Evolutionary conservation across 2,113 vertebrate species (phyloP), one percentile per base, ranked within the genome.

Genomic region (Larimichthys polyactis): DNA sequence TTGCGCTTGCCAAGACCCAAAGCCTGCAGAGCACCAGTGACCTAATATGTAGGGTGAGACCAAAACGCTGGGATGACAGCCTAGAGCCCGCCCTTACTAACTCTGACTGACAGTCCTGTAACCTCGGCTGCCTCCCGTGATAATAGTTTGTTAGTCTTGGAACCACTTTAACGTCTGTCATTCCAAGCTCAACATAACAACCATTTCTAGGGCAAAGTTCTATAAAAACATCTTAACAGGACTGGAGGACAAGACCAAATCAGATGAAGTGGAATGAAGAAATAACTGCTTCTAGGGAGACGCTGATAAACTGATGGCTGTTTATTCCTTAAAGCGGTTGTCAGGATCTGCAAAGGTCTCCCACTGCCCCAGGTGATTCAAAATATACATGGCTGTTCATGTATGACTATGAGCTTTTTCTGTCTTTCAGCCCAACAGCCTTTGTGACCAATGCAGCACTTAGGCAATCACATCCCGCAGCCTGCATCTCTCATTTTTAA

Each of bases 11-110:
- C 72, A 57, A 82, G 65, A 74, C 70, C 64, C 83, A 71, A 68
- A 83, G 75, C 87, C 84, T 76, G 89, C 76, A 87, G 75, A 82
- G 78, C 87, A 89, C 85, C 79, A 88, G 66, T 87, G 89, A 90
- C 89, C 91, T 89, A 86, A 84, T 85, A 92, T 90, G 75, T 89
- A 90, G 89, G 85, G 82, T 79, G 57, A 91, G 87, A 92, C 81
- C 22, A 36, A 71, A 86, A 84, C 44, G 51, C 69, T 68, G 79
- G 75, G 69, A 78, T 85, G 89, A 86, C 89, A 88, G 85, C 55
- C 87, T 58, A 86, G 60, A 88, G 68, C 87, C 86, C 83, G 46
- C 86, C 85, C 82, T 81, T 72, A 71, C 90, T 91, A 90, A 92
- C 85, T 81, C 84, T 90, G 88, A 92, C 54, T 87, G 93, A 92